Evolutionary conservation across 2,888 invertebrate genomes (phyloP), one percentile per base, ranked within the genome.

Genomic region (Hemistola chrysoprasaria): DNA sequence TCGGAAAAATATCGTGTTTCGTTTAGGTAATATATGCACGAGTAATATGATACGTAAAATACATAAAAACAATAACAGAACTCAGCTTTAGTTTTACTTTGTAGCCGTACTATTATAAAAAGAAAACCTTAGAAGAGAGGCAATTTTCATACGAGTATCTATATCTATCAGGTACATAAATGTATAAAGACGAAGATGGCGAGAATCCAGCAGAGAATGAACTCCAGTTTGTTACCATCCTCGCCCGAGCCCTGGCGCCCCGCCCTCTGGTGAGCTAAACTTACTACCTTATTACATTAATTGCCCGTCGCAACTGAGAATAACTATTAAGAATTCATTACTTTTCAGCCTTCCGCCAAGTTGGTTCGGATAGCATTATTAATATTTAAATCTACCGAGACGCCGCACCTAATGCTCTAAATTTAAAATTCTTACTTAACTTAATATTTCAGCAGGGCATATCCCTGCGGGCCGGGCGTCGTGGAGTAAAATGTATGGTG

Each of bases 341-440:
- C n/a, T 79, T 75, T 68, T 63, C 63, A 71, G 71, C 68, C 69
- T 73, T 59, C 65, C 54, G 55, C 67, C 61, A 65, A 78, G 68
- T 77, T 76, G 59, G 57, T 65, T 66, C 56, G 70, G 62, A 79
- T 80, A 79, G 71, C 71, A 69, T 78, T 83, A 79, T 87, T 78
- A 86, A 86, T 86, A 84, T 83, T 86, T 80, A 79, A 87, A 78
- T 76, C 62, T 57, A 60, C 70, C 62, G 68, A 78, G 78, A 78
- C 73, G 74, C 76, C 76, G 62, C 65, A 69, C 73, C 78, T 85
- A 83, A 81, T 80, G 71, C 65, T 74, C 71, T 61, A 78, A 75
- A 85, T 85, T 84, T 87, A 78, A 86, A 85, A 85, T 85, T 84
- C 83, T 81, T 78, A 75, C 71, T 69, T 74, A 84, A 86, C 78